Conservation (phyloP, 2,888 invertebrate genomes). For the Pseudolycoriella hygida region DNA sequence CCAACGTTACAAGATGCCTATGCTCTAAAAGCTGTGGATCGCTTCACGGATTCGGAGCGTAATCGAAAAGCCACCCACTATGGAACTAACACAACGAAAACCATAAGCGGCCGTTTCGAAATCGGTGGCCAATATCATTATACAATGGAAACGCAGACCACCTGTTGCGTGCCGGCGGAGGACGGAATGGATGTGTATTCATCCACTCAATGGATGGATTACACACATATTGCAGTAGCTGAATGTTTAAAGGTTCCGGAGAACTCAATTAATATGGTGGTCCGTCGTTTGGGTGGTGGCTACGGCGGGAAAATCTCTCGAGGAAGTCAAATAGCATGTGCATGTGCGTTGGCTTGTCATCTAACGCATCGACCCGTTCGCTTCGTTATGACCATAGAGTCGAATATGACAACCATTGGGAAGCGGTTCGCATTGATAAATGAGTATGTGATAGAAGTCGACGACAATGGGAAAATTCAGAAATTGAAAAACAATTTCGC, state of each 20-base stretch:
- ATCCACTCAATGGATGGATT: constrained; percentile 45
- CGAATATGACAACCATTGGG: constrained; percentile 52
- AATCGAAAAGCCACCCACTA: too few species aligned
- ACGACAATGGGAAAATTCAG: constrained; percentile 45
- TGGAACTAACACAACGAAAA: neutral
- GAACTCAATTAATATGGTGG: constrained; percentile 49
- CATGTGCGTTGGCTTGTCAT: constrained; percentile 51
- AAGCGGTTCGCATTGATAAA: constrained; percentile 41
- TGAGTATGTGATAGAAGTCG: constrained; percentile 47
- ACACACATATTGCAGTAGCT: constrained; percentile 38
- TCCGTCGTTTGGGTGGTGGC: constrained; percentile 60
- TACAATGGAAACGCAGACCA: constrained; percentile 55
- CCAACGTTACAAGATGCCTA: too few species aligned
- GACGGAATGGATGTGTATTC: constrained; percentile 44
- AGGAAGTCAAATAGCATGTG: constrained; percentile 36
- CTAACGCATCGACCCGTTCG: constrained; percentile 41
- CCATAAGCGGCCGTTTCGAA: constrained; percentile 35
- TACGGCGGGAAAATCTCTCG: constrained; percentile 65
- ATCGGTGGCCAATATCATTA: constrained; percentile 53
- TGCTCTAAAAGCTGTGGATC: too few species aligned
- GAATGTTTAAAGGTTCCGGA: constrained; percentile 35
- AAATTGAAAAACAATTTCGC: constrained; percentile 38
- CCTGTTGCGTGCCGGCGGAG: constrained; percentile 47
- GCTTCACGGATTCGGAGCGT: too few species aligned
- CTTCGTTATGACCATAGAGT: constrained; percentile 49